These are phyloP conservation scores for Lycia hirtaria DNA, from an alignment of 2,888 invertebrate species.

Conservation along the genomic window DNA sequence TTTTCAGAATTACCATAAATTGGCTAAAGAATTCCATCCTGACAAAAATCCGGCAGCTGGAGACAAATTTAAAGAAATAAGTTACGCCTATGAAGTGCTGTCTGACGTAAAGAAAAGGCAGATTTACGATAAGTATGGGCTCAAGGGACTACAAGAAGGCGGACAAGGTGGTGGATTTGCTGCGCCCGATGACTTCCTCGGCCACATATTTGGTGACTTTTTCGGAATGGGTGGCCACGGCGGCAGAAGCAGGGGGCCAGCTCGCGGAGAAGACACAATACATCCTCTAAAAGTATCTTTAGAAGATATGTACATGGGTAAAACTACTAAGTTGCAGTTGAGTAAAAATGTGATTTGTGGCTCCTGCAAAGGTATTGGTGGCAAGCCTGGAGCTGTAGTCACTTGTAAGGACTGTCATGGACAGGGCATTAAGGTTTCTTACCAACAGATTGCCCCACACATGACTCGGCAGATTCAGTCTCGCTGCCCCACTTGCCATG, in stretches of 20 bases:
- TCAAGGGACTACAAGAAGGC: slow-evolving; percentile 95
- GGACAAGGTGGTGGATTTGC: slow-evolving; percentile 83
- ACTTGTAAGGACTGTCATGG: slow-evolving; percentile 92
- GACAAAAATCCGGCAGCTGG: slow-evolving; percentile 96
- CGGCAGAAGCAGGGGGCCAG: slow-evolving; percentile 83
- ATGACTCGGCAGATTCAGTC: slow-evolving; percentile 88
- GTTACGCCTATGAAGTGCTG: slow-evolving; percentile 96
- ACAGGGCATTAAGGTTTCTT: slow-evolving; percentile 90
- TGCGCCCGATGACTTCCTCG: slow-evolving; percentile 88
- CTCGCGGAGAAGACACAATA: slow-evolving; percentile 92
- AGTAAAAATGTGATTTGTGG: slow-evolving; percentile 93
- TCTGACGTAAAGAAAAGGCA: slow-evolving; percentile 95
- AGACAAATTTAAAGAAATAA: slow-evolving; percentile 98
- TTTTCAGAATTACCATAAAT: slow-evolving; percentile 93
- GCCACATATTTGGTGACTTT: slow-evolving; percentile 86
- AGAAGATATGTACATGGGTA: slow-evolving; percentile 96
- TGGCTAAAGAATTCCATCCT: slow-evolving; percentile 97
- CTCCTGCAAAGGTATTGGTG: slow-evolving; percentile 91
- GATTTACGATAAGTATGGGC: slow-evolving; percentile 93
- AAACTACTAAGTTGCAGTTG: slow-evolving; percentile 92
- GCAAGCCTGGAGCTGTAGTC: slow-evolving; percentile 88
- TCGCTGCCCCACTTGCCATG: slow-evolving; percentile 87
- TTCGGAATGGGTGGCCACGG: slow-evolving; percentile 86
- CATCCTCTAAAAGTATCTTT: slow-evolving; percentile 93
- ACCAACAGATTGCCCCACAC: slow-evolving; percentile 88